Conservation (phyloP, 2,113 vertebrate genomes). For the Proterorhinus semilunaris region DNA sequence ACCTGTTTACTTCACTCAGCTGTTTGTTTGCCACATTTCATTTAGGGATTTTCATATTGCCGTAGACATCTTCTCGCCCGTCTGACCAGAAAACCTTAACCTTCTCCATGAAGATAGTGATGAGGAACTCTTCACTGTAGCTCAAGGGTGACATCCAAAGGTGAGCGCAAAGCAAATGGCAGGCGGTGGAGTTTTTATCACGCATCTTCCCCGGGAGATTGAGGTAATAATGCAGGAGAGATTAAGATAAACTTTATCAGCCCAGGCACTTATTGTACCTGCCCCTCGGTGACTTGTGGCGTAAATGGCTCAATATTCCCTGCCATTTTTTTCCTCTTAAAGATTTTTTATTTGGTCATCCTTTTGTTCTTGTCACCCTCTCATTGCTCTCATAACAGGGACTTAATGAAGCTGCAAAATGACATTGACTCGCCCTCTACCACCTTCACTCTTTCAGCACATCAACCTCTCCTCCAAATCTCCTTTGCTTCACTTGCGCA, state of each 20-base stretch:
- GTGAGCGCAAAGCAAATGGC: slow-evolving; percentile 3
- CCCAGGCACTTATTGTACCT: slow-evolving; percentile 39
- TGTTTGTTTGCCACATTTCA: background rate
- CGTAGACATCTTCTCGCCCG: background rate
- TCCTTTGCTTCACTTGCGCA: slow-evolving; percentile 22
- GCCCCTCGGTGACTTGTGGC: slow-evolving; percentile 22
- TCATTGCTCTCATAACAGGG: slow-evolving; percentile 3
- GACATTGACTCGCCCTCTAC: slow-evolving; percentile 23
- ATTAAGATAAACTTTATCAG: slow-evolving; percentile 58
- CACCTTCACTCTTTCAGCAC: slow-evolving; percentile 22
- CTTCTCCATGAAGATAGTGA: background rate
- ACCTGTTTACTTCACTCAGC: background rate
- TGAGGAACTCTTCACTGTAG: background rate
- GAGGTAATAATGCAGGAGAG: slow-evolving; percentile 51
- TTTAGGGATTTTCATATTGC: background rate
- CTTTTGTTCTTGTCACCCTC: slow-evolving; percentile 14
- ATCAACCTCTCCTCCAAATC: slow-evolving; percentile 20
- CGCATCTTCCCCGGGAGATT: slow-evolving; percentile 30
- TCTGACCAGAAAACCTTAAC: background rate
- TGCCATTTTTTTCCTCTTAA: slow-evolving; percentile 14
- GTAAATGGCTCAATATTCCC: background rate
- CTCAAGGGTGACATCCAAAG: background rate
- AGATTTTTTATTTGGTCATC: slow-evolving; percentile 13
- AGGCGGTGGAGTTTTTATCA: slow-evolving; percentile 1
- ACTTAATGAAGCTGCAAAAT: slow-evolving; percentile 34